Evolutionary conservation across 2,113 vertebrate species (phyloP).

Genomic region (Redunca redunca): DNA sequence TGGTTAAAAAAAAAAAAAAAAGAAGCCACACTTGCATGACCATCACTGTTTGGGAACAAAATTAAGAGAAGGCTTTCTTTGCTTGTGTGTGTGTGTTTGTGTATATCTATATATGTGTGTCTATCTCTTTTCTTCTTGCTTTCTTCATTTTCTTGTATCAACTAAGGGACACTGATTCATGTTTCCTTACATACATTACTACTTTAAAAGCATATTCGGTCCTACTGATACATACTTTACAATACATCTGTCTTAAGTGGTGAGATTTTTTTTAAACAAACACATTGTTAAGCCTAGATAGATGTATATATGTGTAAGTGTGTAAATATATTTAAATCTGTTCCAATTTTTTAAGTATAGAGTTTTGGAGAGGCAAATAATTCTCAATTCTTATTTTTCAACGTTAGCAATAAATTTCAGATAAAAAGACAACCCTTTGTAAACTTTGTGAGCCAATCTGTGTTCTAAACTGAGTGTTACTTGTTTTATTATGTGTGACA

Average conservation of each 20-base stretch:
- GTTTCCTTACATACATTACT: not conserved
- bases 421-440: not conserved
- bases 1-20: not conserved
- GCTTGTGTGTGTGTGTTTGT: not conserved
- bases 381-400: slow-evolving; percentile 26
- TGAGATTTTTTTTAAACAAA: not conserved
- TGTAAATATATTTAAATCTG: not conserved
- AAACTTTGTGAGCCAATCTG: not conserved
- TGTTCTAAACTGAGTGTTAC: not conserved
- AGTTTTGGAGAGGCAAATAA: not conserved
- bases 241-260: not conserved
- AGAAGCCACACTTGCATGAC: not conserved
- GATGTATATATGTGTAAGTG: not conserved
- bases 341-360: not conserved
- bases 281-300: not conserved
- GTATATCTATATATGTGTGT: not conserved
- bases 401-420: not conserved
- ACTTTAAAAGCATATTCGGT: not conserved
- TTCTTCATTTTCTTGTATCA: not conserved
- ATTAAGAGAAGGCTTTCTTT: not conserved
- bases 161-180: not conserved
- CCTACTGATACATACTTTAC: not conserved
- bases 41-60: not conserved
- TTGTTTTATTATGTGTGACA: slow-evolving; percentile 65
- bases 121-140: not conserved